phyloP scores from a whole-genome alignment of 2,888 invertebrate species.

The Adelphocoris suturalis region DNA sequence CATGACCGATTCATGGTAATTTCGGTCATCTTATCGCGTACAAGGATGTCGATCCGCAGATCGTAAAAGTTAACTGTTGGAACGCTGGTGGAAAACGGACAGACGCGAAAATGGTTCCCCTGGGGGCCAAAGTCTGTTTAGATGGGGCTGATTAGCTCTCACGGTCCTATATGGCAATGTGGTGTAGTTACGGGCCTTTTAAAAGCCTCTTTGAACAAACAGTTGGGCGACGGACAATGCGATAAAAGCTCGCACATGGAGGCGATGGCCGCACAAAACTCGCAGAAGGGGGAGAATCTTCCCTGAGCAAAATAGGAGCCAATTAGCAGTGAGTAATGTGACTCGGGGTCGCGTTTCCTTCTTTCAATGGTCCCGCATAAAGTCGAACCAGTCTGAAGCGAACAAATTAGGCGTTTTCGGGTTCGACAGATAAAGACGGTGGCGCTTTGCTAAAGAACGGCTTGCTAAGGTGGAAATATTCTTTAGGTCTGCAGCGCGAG shows the following conservation, averaged over 20 bases:
- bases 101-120: not conserved
- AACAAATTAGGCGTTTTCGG: conserved; percentile 21
- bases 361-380: conserved; percentile 12
- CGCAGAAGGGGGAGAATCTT: not conserved
- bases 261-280: not conserved
- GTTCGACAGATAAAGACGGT: conserved; percentile 6
- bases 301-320: conserved; percentile 28
- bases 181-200: conserved; percentile 29
- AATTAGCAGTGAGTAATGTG: conserved; percentile 27
- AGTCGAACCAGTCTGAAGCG: not conserved
- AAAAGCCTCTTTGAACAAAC: conserved; percentile 21
- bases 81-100: not conserved
- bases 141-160: not conserved
- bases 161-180: not conserved
- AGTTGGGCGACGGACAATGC: conserved; percentile 24
- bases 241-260: not conserved
- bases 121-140: not conserved
- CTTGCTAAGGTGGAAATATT: not conserved
- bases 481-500: not conserved
- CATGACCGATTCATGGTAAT: conserved; percentile 1
- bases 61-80: conserved; percentile 1
- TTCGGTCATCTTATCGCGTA: not conserved
- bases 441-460: not conserved
- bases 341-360: not conserved
- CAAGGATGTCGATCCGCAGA: not conserved